These are phyloP conservation scores for Saccostrea glomerata DNA, from an alignment of 1,140 invertebrate genomes.

Conservation along the genomic window DNA sequence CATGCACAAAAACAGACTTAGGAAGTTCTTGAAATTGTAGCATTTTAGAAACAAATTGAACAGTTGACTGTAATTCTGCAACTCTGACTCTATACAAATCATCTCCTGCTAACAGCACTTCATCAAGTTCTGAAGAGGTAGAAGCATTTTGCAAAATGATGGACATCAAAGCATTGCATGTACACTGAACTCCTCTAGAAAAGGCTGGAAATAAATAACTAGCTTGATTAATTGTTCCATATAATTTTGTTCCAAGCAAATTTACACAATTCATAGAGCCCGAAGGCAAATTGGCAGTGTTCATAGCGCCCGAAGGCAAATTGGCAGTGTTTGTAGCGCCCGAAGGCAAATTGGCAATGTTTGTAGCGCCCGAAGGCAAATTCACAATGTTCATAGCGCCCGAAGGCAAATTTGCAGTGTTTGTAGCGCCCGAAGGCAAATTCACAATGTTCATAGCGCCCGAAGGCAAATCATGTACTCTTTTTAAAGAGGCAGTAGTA, in stretches of 20 bases:
- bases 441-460: not conserved
- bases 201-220: slow-evolving; percentile 8
- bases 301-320: too few relatives aligned
- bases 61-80: slow-evolving; percentile 17
- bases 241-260: not conserved
- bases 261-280: too few relatives aligned
- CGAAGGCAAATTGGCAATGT: too few relatives aligned
- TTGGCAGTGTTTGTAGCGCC: too few relatives aligned
- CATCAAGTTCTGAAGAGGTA: slow-evolving; percentile 1
- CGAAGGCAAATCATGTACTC: slow-evolving; percentile 13
- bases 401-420: not conserved
- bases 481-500: not conserved
- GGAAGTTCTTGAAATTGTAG: slow-evolving; percentile 37
- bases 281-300: not conserved
- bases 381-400: too few relatives aligned
- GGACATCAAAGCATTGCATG: slow-evolving; percentile 41
- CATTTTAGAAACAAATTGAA: slow-evolving; percentile 32
- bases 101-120: slow-evolving; percentile 4
- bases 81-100: slow-evolving; percentile 27
- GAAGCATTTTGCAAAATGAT: not conserved
- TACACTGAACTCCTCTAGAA: slow-evolving; percentile 32
- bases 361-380: too few relatives aligned
- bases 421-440: not conserved
- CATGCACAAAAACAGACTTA: not conserved
- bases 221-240: not conserved